A percentile compares a stretch with the other conserved stretches of the same genome.
Evolutionary conservation across 2,113 vertebrate genomes (phyloP).

Genomic region (Platichthys stellatus): DNA sequence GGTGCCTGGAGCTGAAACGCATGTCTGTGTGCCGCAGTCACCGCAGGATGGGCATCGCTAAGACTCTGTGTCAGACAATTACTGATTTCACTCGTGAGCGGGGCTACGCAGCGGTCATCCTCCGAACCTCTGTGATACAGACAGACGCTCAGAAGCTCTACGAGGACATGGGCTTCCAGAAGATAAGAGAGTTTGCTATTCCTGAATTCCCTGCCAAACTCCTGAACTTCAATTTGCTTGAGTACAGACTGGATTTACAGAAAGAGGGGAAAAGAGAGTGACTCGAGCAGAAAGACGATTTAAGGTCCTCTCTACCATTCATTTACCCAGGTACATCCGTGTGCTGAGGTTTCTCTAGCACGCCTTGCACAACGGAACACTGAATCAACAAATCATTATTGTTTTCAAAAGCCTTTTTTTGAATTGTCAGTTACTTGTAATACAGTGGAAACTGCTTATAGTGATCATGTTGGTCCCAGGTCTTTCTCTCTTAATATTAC

Average conservation of each 20-base stretch:
- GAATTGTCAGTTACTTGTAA: neutral
- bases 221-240: slow-evolving; percentile 76
- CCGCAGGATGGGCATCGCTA: slow-evolving; percentile 80
- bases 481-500: too few relatives aligned
- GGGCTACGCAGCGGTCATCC: slow-evolving; percentile 71
- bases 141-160: slow-evolving; percentile 83
- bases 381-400: neutral
- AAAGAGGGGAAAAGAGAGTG: slow-evolving; percentile 11
- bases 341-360: neutral
- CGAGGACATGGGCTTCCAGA: slow-evolving; percentile 76
- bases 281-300: neutral
- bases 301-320: neutral
- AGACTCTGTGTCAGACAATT: slow-evolving; percentile 76
- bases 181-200: slow-evolving; percentile 54
- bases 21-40: slow-evolving; percentile 75
- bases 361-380: neutral
- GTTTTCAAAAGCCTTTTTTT: neutral
- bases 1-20: slow-evolving; percentile 80
- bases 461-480: neutral
- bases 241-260: slow-evolving; percentile 79
- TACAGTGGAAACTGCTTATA: neutral
- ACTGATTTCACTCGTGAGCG: slow-evolving; percentile 71
- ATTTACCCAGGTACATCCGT: neutral
- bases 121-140: slow-evolving; percentile 81
- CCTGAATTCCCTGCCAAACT: slow-evolving; percentile 65